These are phyloP conservation scores for Cardiocondyla obscurior DNA, from an alignment of 1,140 invertebrate genomes.

Conservation along the genomic window DNA sequence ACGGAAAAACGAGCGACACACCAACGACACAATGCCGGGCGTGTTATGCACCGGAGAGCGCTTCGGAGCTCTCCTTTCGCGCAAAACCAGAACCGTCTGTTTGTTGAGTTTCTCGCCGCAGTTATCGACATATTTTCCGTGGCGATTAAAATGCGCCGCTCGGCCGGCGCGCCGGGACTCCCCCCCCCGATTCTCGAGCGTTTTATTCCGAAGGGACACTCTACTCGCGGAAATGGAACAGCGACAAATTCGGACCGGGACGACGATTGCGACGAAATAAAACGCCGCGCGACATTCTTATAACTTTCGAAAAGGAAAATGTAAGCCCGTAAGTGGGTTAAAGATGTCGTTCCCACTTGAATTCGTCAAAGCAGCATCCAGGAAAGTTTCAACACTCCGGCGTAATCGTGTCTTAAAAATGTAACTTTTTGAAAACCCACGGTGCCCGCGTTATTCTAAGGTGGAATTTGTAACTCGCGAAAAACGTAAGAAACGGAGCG, in stretches of 20 bases:
- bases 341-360: constrained; percentile 12
- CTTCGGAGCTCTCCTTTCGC: neutral
- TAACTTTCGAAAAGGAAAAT: neutral
- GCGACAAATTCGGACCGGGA: constrained; percentile 1
- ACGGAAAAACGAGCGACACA: constrained; percentile 24
- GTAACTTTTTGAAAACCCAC: neutral
- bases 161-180: constrained; percentile 3
- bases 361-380: constrained; percentile 28
- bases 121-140: constrained; percentile 3
- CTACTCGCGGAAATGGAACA: neutral
- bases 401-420: constrained; percentile 6
- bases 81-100: constrained; percentile 2
- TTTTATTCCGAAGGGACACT: neutral
- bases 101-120: neutral
- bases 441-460: neutral
- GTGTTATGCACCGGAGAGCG: constrained; percentile 2
- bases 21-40: constrained; percentile 8
- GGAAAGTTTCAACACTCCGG: constrained; percentile 13
- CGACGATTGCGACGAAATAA: neutral
- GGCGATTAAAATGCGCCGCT: constrained; percentile 35
- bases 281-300: constrained; percentile 11
- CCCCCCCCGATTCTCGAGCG: neutral
- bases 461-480: neutral
- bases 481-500: neutral
- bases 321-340: constrained; percentile 4